These are phyloP conservation scores for Anoplius nigerrimus DNA, from an alignment of 2,888 invertebrate species.

Conservation along the genomic window DNA sequence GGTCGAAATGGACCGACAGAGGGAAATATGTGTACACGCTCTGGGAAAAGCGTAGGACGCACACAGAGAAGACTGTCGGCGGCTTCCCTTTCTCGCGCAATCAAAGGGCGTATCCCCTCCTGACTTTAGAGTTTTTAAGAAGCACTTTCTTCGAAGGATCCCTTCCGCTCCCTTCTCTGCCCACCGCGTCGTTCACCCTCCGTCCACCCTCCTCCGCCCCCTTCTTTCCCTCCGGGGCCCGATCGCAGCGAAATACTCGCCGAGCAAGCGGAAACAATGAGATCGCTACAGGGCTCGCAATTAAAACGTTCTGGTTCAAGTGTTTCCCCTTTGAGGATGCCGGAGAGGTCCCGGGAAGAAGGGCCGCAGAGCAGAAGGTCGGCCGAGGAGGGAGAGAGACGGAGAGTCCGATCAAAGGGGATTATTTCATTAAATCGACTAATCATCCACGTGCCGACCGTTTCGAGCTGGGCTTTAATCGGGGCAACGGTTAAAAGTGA, in stretches of 20 bases:
- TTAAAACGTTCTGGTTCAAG: slow-evolving; percentile 73
- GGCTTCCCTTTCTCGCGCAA: slow-evolving; percentile 17
- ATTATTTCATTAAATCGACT: slow-evolving; percentile 73
- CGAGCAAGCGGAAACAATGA: slow-evolving; percentile 68
- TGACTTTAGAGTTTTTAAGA: slow-evolving; percentile 58
- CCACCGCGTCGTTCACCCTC: slow-evolving; percentile 23
- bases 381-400: slow-evolving; percentile 52
- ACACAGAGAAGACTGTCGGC: background rate
- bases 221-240: slow-evolving; percentile 31
- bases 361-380: slow-evolving; percentile 46
- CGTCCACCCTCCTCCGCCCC: slow-evolving; percentile 28
- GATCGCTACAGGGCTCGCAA: slow-evolving; percentile 65
- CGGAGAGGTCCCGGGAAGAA: slow-evolving; percentile 47
- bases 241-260: slow-evolving; percentile 36
- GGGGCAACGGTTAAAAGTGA: slow-evolving; percentile 25
- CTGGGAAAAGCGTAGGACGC: slow-evolving; percentile 2
- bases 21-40: slow-evolving; percentile 5
- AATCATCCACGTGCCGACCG: slow-evolving; percentile 64
- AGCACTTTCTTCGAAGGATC: slow-evolving; percentile 47
- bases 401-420: slow-evolving; percentile 71
- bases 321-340: slow-evolving; percentile 66
- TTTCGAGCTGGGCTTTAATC: slow-evolving; percentile 30
- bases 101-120: slow-evolving; percentile 48
- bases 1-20: slow-evolving; percentile 16
- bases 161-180: slow-evolving; percentile 23